Percentiles rank a stretch among this genome's conserved stretches.
Conservation (phyloP, 2,797 vertebrate genomes). For the Megalops cyprinoides region DNA sequence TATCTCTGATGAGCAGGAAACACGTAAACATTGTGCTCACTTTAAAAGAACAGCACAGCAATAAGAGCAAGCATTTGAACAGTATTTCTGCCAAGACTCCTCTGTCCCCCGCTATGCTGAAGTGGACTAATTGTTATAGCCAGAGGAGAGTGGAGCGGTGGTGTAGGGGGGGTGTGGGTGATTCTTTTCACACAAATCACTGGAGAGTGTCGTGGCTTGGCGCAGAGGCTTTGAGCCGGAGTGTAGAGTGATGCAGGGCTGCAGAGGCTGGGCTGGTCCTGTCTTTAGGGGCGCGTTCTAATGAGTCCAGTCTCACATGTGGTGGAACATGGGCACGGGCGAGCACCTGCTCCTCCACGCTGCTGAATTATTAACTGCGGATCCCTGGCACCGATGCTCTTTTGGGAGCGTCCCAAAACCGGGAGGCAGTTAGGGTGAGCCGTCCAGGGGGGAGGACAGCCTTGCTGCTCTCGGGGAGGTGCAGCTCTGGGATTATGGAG, state of each 20-base stretch:
- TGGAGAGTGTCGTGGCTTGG: conserved; percentile 1
- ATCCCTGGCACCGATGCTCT: conserved; percentile 23
- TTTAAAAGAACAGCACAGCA: neutral
- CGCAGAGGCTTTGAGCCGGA: neutral
- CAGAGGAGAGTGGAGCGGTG: neutral
- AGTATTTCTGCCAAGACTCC: neutral
- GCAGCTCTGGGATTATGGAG: conserved; percentile 34
- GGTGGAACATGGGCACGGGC: conserved; percentile 65
- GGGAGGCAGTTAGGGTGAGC: conserved; percentile 64
- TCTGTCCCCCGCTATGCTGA: neutral
- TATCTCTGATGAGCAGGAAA: neutral
- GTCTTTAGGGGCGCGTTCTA: conserved; percentile 58
- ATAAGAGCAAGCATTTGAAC: neutral
- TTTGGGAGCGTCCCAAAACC: conserved; percentile 23
- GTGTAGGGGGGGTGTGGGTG: neutral
- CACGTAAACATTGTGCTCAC: neutral
- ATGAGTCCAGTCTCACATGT: conserved; percentile 64
- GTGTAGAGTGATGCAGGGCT: neutral
- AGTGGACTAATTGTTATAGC: neutral
- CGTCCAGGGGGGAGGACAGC: conserved; percentile 56
- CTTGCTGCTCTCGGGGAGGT: conserved; percentile 26
- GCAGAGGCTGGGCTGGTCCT: conserved; percentile 36
- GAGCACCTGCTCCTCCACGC: conserved; percentile 35
- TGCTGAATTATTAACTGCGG: conserved; percentile 19
- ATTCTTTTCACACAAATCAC: conserved; percentile 1